A percentile compares a stretch with the other conserved stretches of the same genome.
Conservation (phyloP, 2,888 invertebrate genomes). For the Notodonta ziczac region DNA sequence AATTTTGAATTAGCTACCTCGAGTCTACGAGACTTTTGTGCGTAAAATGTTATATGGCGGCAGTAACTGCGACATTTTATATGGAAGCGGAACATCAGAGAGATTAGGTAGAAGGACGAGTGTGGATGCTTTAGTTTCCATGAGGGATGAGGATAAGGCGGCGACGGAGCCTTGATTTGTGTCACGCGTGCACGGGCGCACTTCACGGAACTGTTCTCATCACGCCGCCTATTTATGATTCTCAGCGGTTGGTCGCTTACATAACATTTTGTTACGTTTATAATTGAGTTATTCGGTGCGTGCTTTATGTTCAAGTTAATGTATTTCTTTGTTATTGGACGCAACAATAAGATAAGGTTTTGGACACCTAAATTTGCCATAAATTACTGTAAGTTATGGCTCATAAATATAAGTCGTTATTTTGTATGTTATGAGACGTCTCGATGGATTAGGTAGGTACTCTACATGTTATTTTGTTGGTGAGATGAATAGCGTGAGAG, state of each 20-base stretch:
- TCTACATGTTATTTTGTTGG: no score
- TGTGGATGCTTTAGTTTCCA: slow-evolving; percentile 46
- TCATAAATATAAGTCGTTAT: background rate
- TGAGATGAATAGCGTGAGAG: no score
- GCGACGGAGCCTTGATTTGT: slow-evolving; percentile 59
- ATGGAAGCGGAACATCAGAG: slow-evolving; percentile 37
- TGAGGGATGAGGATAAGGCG: slow-evolving; percentile 51
- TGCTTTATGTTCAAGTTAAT: slow-evolving; percentile 13
- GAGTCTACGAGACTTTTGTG: slow-evolving; percentile 22
- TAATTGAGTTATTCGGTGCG: slow-evolving; percentile 44
- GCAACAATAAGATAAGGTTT: slow-evolving; percentile 4
- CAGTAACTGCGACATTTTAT: slow-evolving; percentile 39
- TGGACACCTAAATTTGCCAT: background rate
- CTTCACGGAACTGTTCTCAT: slow-evolving; percentile 58
- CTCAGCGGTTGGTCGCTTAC: slow-evolving; percentile 40
- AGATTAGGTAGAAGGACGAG: slow-evolving; percentile 42
- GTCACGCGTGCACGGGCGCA: slow-evolving; percentile 59
- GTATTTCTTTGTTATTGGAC: slow-evolving; percentile 11
- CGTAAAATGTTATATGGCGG: slow-evolving; percentile 39
- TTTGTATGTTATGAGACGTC: background rate
- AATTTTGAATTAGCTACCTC: slow-evolving; percentile 25
- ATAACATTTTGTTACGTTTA: slow-evolving; percentile 48
- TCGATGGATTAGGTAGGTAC: no score
- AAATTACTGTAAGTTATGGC: slow-evolving; percentile 3
- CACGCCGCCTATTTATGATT: slow-evolving; percentile 54